A percentile compares a stretch with the other conserved stretches of the same genome.
Conservation (phyloP, 2,797 vertebrate genomes). For the Poecilia gillii region DNA sequence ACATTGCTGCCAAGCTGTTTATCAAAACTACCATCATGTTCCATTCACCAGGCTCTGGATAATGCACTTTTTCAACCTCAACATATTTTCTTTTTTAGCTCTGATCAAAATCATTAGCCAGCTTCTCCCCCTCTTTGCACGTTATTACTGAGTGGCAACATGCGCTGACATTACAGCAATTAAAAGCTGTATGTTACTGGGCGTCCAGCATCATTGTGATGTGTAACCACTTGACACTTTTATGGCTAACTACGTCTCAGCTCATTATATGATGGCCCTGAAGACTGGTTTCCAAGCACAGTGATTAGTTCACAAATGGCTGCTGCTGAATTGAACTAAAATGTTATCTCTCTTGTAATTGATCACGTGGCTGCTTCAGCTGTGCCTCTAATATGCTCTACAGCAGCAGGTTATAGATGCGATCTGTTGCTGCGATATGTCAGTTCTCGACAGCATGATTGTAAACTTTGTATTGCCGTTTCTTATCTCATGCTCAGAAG, state of each 20-base stretch:
- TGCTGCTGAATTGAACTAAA: slow-evolving; percentile 64
- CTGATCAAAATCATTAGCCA: neutral
- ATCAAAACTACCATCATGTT: neutral
- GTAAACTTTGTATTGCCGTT: slow-evolving; percentile 58
- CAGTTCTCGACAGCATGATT: slow-evolving; percentile 64
- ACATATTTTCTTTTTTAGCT: neutral
- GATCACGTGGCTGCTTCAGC: slow-evolving; percentile 51
- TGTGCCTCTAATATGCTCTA: slow-evolving; percentile 55
- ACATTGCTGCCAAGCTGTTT: neutral
- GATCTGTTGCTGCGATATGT: slow-evolving; percentile 66
- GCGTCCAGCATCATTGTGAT: slow-evolving; percentile 50
- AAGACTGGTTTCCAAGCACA: slow-evolving; percentile 72
- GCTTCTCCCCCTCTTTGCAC: neutral
- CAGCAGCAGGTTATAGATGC: slow-evolving; percentile 67
- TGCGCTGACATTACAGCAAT: slow-evolving; percentile 40
- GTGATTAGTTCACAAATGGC: slow-evolving; percentile 69
- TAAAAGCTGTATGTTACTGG: slow-evolving; percentile 46
- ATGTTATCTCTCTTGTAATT: slow-evolving; percentile 67
- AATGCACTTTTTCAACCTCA: neutral
- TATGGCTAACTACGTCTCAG: slow-evolving; percentile 62
- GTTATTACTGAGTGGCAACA: slow-evolving; percentile 20
- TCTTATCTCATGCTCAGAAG: slow-evolving; percentile 60
- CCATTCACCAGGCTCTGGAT: neutral
- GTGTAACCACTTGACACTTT: slow-evolving; percentile 72
- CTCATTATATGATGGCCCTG: slow-evolving; percentile 70